Conservation (phyloP, 2,797 vertebrate species). For the Eulemur albifrons region DNA sequence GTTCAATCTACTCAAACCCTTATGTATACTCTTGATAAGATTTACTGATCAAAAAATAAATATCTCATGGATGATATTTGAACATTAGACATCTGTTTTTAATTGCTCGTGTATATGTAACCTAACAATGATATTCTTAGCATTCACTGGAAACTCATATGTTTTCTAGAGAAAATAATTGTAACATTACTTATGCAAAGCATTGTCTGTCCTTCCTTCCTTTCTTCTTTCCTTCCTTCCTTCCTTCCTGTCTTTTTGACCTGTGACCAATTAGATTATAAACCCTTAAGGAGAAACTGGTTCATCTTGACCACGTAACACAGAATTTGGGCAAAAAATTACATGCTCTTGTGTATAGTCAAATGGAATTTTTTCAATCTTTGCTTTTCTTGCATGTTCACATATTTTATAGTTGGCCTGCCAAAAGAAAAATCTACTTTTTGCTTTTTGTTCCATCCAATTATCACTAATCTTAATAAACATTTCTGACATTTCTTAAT, state of each 20-base stretch:
- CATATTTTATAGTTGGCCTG: background rate
- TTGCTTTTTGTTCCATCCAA: conserved; percentile 2
- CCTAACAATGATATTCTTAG: background rate
- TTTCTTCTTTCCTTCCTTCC: too few relatives aligned
- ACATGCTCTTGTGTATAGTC: background rate
- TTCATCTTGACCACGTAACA: background rate
- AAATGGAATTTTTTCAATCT: background rate
- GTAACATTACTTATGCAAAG: background rate
- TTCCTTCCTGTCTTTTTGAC: background rate
- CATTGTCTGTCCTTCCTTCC: background rate
- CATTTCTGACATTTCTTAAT: conserved; percentile 7
- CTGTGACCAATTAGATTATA: background rate
- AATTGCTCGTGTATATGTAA: background rate
- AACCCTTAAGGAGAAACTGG: background rate
- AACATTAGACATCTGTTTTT: background rate
- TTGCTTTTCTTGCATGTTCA: background rate
- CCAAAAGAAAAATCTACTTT: conserved; percentile 39
- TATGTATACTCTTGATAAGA: background rate
- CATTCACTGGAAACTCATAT: background rate
- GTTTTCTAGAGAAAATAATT: background rate
- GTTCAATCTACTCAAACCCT: background rate
- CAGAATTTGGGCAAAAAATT: background rate
- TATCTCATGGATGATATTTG: background rate
- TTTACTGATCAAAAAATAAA: background rate
- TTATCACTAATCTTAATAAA: conserved; percentile 42